These are phyloP conservation scores for Cyanistes caeruleus DNA, from an alignment of 2,113 vertebrate genomes.

Conservation along the genomic window DNA sequence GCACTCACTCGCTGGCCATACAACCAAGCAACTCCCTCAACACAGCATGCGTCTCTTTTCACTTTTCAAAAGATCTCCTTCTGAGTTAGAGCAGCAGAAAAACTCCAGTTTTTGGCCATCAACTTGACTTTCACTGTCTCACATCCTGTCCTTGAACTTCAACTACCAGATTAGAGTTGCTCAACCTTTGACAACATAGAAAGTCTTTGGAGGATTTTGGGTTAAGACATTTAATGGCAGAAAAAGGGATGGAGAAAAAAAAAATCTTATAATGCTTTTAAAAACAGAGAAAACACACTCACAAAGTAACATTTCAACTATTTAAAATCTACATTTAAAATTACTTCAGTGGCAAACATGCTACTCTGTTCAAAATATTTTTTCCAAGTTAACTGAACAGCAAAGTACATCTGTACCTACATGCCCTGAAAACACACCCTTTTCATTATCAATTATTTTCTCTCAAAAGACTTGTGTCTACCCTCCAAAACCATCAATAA, in stretches of 20 bases:
- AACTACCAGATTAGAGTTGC: neutral
- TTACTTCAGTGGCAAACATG: neutral
- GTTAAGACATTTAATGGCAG: neutral
- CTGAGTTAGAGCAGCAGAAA: neutral
- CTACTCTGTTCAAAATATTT: neutral
- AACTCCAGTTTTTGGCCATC: accelerated
- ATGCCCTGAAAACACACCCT: neutral
- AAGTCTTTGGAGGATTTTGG: neutral
- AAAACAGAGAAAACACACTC: neutral
- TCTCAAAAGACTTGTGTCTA: neutral
- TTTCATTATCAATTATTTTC: neutral
- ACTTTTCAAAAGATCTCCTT: neutral
- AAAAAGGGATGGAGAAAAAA: neutral
- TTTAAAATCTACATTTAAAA: neutral
- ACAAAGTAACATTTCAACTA: neutral
- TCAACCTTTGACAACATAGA: neutral
- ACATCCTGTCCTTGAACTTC: neutral
- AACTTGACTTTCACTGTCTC: neutral
- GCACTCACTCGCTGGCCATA: neutral
- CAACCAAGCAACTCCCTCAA: neutral
- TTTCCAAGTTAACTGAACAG: neutral
- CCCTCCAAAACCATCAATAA: neutral
- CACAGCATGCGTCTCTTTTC: neutral
- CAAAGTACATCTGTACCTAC: neutral
- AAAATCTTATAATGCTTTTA: neutral